These are phyloP conservation scores for Allacma fusca DNA, from an alignment of 2,888 invertebrate genomes.

Conservation along the genomic window DNA sequence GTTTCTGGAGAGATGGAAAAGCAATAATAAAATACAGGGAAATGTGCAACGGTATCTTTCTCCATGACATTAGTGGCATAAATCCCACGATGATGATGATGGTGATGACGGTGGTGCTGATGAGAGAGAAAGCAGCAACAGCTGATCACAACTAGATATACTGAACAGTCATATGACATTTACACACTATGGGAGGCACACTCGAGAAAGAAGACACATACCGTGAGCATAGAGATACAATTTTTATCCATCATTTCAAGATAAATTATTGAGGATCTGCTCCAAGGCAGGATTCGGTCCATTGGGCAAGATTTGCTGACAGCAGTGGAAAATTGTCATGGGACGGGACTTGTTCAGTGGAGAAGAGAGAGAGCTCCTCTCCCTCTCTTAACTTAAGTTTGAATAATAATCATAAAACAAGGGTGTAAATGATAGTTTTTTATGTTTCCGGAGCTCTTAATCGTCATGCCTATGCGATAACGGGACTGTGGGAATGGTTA, in stretches of 20 bases:
- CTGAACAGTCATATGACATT: too few species aligned
- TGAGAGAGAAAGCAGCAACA: background rate
- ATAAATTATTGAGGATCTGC: constrained; percentile 12
- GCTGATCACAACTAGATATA: too few species aligned
- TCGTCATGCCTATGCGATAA: constrained; percentile 36
- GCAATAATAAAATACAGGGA: background rate
- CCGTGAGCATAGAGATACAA: background rate
- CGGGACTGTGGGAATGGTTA: constrained; percentile 26
- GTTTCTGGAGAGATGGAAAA: background rate
- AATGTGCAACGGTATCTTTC: background rate
- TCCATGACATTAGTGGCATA: background rate
- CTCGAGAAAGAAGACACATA: too few species aligned
- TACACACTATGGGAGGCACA: too few species aligned
- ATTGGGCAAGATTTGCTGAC: constrained; percentile 12
- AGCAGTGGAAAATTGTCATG: constrained; percentile 15
- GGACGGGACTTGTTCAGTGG: background rate
- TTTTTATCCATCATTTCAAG: background rate
- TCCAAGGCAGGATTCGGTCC: background rate
- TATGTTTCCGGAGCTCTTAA: constrained; percentile 42
- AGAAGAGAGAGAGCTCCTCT: background rate
- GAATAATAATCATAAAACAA: constrained; percentile 44
- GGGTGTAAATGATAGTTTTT: constrained; percentile 43
- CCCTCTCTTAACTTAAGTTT: background rate
- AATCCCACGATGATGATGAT: background rate
- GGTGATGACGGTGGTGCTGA: background rate